Conservation (phyloP, 2,797 vertebrate genomes). For the Sitta carolinensis region DNA sequence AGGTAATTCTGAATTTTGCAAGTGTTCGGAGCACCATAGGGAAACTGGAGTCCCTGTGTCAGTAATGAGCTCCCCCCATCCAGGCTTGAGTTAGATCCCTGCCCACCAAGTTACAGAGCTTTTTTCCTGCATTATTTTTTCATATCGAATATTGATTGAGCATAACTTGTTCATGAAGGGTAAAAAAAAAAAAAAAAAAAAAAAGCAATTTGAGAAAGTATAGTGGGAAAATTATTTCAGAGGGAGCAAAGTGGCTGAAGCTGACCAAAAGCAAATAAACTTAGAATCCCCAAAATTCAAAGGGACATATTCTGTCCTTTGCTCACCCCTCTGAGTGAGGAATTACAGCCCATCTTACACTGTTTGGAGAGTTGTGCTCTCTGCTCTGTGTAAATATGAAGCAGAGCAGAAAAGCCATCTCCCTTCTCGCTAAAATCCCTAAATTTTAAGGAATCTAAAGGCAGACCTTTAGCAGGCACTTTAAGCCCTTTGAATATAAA, state of each 20-base stretch:
- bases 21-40: neutral
- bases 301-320: constrained; percentile 27
- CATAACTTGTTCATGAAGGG: neutral
- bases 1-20: neutral
- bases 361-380: constrained; percentile 34
- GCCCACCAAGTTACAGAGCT: neutral
- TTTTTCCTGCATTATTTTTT: neutral
- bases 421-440: neutral
- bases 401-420: neutral
- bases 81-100: neutral
- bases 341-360: constrained; percentile 6
- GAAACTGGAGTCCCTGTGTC: neutral
- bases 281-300: neutral
- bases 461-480: neutral
- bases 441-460: constrained; percentile 54
- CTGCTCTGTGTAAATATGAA: constrained; percentile 18
- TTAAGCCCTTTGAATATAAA: constrained; percentile 12
- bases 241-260: neutral
- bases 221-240: neutral
- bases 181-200: neutral
- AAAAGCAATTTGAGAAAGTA: neutral
- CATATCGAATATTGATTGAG: neutral
- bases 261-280: neutral
- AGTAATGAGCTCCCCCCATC: neutral
- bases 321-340: constrained; percentile 28